Evolutionary conservation across 2,113 vertebrate species (phyloP).

Genomic region (Rhinogobius similis): DNA sequence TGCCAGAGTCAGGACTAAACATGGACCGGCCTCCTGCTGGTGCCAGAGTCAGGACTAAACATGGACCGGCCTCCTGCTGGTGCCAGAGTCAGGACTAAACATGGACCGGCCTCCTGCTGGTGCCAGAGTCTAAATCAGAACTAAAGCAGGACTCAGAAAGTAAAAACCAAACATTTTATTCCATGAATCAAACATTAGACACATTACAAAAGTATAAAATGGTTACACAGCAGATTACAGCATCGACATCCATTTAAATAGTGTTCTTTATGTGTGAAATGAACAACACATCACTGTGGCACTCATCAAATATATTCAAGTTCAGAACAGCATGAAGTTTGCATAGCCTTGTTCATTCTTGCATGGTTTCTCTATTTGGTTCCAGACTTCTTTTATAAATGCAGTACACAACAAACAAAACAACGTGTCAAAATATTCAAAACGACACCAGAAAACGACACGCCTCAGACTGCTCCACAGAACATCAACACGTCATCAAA

Average conservation of each 20-base stretch:
- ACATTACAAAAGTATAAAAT: slow-evolving; percentile 69
- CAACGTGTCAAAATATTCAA: neutral
- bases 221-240: slow-evolving; percentile 70
- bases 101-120: no score
- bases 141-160: neutral
- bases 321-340: slow-evolving; percentile 29
- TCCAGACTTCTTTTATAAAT: slow-evolving; percentile 3
- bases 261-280: slow-evolving; percentile 68
- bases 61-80: no score
- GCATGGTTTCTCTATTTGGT: slow-evolving; percentile 5
- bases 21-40: no score
- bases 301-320: slow-evolving; percentile 68
- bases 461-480: slow-evolving; percentile 63
- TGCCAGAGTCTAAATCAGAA: neutral
- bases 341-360: slow-evolving; percentile 12
- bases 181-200: slow-evolving; percentile 62
- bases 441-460: slow-evolving; percentile 46
- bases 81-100: no score
- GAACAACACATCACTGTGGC: slow-evolving; percentile 40
- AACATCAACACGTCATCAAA: slow-evolving; percentile 55
- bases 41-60: no score
- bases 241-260: slow-evolving; percentile 77
- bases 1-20: no score
- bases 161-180: slow-evolving; percentile 57
- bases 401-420: neutral